A percentile compares a stretch with the other conserved stretches of the same genome.
Evolutionary conservation across 2,113 vertebrate genomes (phyloP).

Genomic region (Parus major): DNA sequence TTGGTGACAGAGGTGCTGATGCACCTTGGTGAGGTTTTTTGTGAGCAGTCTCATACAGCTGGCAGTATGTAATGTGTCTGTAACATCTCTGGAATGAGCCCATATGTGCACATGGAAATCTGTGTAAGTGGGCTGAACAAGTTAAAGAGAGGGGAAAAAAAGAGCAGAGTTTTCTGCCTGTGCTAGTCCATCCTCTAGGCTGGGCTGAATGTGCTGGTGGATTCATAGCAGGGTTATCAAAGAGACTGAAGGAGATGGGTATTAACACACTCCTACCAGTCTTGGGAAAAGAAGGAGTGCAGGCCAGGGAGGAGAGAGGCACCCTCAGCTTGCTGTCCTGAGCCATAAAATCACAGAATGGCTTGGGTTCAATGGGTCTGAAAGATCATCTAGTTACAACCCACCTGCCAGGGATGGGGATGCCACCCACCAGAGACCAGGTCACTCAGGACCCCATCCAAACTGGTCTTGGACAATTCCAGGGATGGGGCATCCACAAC

Average conservation of each 20-base stretch:
- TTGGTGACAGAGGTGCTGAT: background rate
- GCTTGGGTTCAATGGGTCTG: background rate
- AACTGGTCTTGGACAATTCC: background rate
- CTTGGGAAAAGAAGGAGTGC: background rate
- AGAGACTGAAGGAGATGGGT: background rate
- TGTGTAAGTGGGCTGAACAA: background rate
- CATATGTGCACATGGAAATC: fast-evolving
- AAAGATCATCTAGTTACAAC: background rate
- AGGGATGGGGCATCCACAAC: background rate
- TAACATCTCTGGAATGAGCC: background rate
- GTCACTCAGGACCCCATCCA: background rate
- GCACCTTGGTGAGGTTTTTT: background rate
- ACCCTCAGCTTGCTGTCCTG: background rate
- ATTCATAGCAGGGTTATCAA: background rate
- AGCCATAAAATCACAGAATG: background rate
- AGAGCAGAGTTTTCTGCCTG: background rate
- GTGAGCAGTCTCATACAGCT: background rate
- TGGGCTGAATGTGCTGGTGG: background rate
- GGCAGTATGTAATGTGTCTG: background rate
- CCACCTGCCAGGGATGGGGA: background rate
- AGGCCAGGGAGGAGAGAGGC: background rate
- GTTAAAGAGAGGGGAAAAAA: background rate
- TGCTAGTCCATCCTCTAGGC: background rate
- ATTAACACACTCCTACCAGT: background rate
- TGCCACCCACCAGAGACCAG: background rate